A percentile compares a stretch with the other conserved stretches of the same genome.
These are phyloP conservation scores for Artemisiospiza belli DNA, from an alignment of 2,113 vertebrate genomes.

Conservation along the genomic window DNA sequence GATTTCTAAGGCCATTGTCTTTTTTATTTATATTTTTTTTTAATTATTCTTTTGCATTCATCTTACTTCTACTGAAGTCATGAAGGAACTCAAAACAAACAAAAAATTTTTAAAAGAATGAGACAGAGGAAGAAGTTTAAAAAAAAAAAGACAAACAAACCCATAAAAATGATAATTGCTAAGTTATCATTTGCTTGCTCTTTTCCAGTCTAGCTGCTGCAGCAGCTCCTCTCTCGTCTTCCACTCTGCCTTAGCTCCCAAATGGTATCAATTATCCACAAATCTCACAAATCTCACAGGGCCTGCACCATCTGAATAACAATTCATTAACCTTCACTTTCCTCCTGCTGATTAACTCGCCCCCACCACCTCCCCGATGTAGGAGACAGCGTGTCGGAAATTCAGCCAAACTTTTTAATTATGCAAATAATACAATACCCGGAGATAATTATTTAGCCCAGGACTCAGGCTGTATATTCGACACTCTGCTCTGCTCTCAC, in stretches of 20 bases:
- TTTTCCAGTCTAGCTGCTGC: slow-evolving; percentile 47
- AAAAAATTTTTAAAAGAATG: background rate
- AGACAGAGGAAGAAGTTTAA: background rate
- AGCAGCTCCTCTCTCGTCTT: slow-evolving; percentile 45
- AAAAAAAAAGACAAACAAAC: slow-evolving; percentile 13
- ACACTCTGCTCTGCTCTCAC: background rate
- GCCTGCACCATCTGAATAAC: slow-evolving; percentile 72
- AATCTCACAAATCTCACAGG: slow-evolving; percentile 67
- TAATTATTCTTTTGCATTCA: background rate
- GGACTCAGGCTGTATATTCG: slow-evolving; percentile 24
- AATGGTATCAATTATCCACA: slow-evolving; percentile 78
- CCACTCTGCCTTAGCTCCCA: slow-evolving; percentile 58
- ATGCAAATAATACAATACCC: slow-evolving; percentile 68
- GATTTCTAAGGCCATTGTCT: background rate
- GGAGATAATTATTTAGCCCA: slow-evolving; percentile 63
- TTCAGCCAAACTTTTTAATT: slow-evolving; percentile 69
- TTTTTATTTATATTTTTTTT: background rate
- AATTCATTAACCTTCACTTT: slow-evolving; percentile 76
- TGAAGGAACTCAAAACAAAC: background rate
- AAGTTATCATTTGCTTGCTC: slow-evolving; percentile 68
- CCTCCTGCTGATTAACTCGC: slow-evolving; percentile 69
- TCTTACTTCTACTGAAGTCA: background rate
- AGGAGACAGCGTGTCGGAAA: slow-evolving; percentile 42
- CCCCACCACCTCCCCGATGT: slow-evolving; percentile 32
- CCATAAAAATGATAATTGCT: slow-evolving; percentile 74